Evolutionary conservation across 2,797 vertebrate species (phyloP).

Genomic region (Coranthus polyacanthus): DNA sequence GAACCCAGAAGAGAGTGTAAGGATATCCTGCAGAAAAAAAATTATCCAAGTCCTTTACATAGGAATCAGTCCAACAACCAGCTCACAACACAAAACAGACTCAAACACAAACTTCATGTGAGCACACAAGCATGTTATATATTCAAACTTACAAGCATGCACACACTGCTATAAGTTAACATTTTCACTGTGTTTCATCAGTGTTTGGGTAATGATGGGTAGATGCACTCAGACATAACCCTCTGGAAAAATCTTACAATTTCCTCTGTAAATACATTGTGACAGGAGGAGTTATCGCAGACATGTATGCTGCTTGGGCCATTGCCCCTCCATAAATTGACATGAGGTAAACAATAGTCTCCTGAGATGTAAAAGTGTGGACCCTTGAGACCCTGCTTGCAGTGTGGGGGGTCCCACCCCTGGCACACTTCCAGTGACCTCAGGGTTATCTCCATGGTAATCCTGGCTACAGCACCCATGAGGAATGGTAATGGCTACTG

Average conservation of each 20-base stretch:
- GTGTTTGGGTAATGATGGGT: slow-evolving; percentile 7
- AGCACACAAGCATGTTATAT: too few relatives aligned
- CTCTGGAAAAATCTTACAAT: not conserved
- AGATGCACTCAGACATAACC: not conserved
- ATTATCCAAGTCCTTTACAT: too few relatives aligned
- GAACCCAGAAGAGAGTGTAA: too few relatives aligned
- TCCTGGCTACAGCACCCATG: slow-evolving; percentile 69
- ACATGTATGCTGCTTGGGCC: slow-evolving; percentile 11
- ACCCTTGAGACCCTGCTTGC: slow-evolving; percentile 53
- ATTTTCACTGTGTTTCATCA: not conserved
- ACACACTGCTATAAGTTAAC: not conserved
- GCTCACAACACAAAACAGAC: too few relatives aligned
- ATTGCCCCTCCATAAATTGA: slow-evolving; percentile 36
- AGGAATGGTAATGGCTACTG: slow-evolving; percentile 66
- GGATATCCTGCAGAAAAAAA: too few relatives aligned
- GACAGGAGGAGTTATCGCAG: not conserved
- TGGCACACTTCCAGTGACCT: slow-evolving; percentile 86
- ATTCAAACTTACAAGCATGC: not conserved
- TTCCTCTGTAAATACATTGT: slow-evolving; percentile 3
- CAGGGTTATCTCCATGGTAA: slow-evolving; percentile 82
- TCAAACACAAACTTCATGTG: too few relatives aligned
- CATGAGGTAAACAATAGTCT: slow-evolving; percentile 68
- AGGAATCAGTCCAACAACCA: too few relatives aligned
- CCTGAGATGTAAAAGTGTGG: slow-evolving; percentile 56
- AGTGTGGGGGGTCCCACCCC: slow-evolving; percentile 76